Evolutionary conservation across 2,888 invertebrate genomes (phyloP).

Genomic region (Megalurothrips usitatus): DNA sequence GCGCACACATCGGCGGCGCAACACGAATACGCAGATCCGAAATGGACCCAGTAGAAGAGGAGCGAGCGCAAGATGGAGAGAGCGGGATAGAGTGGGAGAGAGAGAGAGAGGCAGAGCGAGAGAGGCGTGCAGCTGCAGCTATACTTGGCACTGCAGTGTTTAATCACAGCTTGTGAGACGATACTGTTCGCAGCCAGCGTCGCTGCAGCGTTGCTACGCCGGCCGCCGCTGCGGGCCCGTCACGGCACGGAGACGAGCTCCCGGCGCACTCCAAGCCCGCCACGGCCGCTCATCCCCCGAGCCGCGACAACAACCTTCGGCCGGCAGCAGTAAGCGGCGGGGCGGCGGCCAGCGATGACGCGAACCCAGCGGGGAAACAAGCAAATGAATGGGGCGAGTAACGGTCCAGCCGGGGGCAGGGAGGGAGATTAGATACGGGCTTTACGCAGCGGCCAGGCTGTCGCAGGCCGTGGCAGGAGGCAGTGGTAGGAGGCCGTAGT

Average conservation of each 20-base stretch:
- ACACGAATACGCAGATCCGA: neutral
- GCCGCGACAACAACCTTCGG: neutral
- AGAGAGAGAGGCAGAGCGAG: neutral
- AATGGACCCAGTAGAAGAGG: neutral
- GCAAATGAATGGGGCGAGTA: too few relatives aligned
- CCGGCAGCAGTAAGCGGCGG: too few relatives aligned
- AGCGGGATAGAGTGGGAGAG: neutral
- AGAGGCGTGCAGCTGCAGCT: neutral
- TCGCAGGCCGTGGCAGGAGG: too few relatives aligned
- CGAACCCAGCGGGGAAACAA: too few relatives aligned
- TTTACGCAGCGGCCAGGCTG: too few relatives aligned
- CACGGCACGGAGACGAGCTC: neutral
- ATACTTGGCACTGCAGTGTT: neutral
- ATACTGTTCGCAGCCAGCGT: neutral
- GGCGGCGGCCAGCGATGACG: too few relatives aligned
- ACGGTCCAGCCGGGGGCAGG: too few relatives aligned
- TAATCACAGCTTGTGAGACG: too few relatives aligned
- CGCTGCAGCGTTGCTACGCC: neutral
- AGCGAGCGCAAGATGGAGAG: neutral
- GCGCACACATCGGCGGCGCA: too few relatives aligned
- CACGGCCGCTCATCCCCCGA: neutral
- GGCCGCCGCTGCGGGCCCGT: neutral
- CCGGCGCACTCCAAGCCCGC: neutral
- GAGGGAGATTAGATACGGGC: too few relatives aligned
- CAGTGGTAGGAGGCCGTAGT: too few relatives aligned